Conservation (phyloP, 1,140 invertebrate genomes). For the Drosophila azteca region DNA sequence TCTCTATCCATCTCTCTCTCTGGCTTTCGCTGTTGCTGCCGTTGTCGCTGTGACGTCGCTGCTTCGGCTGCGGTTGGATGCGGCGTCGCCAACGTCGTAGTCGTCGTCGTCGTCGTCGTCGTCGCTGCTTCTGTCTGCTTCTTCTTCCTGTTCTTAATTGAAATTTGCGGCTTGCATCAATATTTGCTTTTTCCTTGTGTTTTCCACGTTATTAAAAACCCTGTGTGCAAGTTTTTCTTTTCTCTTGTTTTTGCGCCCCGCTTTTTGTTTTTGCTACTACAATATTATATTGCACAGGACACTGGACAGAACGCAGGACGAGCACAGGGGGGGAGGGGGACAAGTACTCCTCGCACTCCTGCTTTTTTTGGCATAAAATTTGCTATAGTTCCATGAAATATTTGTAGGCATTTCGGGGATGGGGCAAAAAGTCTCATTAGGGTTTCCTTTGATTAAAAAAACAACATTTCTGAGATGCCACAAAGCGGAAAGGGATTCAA, state of each 20-base stretch:
- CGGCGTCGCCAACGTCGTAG: slow-evolving; percentile 8
- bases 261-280: slow-evolving; percentile 34
- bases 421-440: no score
- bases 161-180: slow-evolving; percentile 83
- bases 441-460: no score
- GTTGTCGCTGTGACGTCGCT: slow-evolving; percentile 18
- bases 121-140: slow-evolving; percentile 54
- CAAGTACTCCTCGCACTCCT: no score
- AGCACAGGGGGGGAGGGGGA: no score
- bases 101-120: slow-evolving; percentile 14
- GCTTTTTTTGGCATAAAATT: no score
- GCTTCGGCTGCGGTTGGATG: slow-evolving; percentile 25
- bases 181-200: slow-evolving; percentile 83
- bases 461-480: no score
- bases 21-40: slow-evolving; percentile 34
- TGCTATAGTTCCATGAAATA: no score
- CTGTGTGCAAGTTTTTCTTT: slow-evolving; percentile 74
- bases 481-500: no score
- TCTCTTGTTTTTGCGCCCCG: slow-evolving; percentile 44
- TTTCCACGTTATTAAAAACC: slow-evolving; percentile 83
- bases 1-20: slow-evolving; percentile 1
- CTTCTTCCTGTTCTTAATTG: slow-evolving; percentile 83
- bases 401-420: no score
- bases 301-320: no score
- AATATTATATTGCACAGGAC: slow-evolving; percentile 42